Base-by-base conservation (phyloP, 2,888 invertebrate genomes). In the Azorinus chamasolen region DNA sequence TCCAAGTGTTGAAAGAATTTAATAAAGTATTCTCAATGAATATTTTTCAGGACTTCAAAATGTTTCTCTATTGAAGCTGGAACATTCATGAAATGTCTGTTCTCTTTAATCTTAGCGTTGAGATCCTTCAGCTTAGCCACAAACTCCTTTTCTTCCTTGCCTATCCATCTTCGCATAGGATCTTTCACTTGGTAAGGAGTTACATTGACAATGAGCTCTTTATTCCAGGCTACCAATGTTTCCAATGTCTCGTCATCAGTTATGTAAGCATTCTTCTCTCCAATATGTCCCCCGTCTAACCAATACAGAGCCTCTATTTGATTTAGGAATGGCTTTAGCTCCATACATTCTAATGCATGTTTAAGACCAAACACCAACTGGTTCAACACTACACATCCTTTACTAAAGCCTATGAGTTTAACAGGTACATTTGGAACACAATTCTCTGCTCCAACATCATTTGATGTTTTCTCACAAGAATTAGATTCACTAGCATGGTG, bases 231-330 rank as follows among this genome's bases (percentile, higher is more conserved):
- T 1, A 96, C 95, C 61, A 97, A 94, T 0, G 96, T 95, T 92
- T 96, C 95, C 37, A 98, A 94, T 43, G 97, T 94, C 61, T 95
- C 95, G 81, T 95, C 94, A 1, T 96, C 95, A 0, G 96, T 97
- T 84, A 97, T 95, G 97, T 97, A 98, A 24, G 97, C 97, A 93
- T 97, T 96, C 91, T 96, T 96, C 0, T 95, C 95, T 18, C 97
- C 98, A n/a, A 96, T 95, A 93, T 98, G 97, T 0, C 97, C 97
- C 1, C 97, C 97, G 93, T 98, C 97, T 89, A 98, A 93, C 97
- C 97, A 98, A 93, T 96, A 97, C 95, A 98, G 96, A 81, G 95
- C 95, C 83, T 94, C 94, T 61, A 98, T 95, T 68, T 95, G 94
- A 14, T 65, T 50, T 4, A 92, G 57, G 70, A 93, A 92, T 0